Percentiles rank a stretch among this genome's conserved stretches.
Conservation (phyloP, 53 echinoderm and acorn worm species). For the Paracentrotus lividus region DNA sequence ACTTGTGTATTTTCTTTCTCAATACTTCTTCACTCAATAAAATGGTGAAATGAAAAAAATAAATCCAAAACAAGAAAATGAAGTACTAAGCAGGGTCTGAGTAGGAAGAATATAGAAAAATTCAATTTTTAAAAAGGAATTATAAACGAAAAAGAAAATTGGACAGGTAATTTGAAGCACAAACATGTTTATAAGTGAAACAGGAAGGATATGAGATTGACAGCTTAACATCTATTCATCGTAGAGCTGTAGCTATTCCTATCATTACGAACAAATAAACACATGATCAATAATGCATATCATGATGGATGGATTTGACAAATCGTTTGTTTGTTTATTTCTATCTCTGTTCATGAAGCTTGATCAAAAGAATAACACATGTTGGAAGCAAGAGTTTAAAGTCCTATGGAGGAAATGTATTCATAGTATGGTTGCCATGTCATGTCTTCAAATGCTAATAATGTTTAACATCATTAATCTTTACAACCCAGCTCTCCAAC, state of each 20-base stretch:
- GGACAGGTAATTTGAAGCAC: background rate
- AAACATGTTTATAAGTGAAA: conserved; percentile 26
- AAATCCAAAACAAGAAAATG: background rate
- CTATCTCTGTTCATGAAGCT: background rate
- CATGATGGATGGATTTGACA: conserved; percentile 16
- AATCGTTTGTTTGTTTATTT: conserved; percentile 37
- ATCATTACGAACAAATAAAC: background rate
- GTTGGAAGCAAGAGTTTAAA: too few species aligned
- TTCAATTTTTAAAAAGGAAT: background rate
- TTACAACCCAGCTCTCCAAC: too few species aligned
- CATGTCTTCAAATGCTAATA: too few species aligned
- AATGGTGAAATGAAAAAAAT: too few species aligned
- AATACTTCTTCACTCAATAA: too few species aligned
- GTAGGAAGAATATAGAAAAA: background rate
- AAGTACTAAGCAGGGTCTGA: background rate
- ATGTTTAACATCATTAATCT: too few species aligned
- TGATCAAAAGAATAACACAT: too few species aligned
- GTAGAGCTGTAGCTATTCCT: background rate
- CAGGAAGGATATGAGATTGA: background rate
- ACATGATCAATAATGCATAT: conserved; percentile 2
- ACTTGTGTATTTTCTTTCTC: too few species aligned
- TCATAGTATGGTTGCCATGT: too few species aligned
- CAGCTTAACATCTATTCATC: background rate
- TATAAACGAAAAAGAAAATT: background rate
- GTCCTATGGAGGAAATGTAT: too few species aligned